Conservation (phyloP, 2,797 vertebrate genomes). For the Sardinella longiceps region DNA sequence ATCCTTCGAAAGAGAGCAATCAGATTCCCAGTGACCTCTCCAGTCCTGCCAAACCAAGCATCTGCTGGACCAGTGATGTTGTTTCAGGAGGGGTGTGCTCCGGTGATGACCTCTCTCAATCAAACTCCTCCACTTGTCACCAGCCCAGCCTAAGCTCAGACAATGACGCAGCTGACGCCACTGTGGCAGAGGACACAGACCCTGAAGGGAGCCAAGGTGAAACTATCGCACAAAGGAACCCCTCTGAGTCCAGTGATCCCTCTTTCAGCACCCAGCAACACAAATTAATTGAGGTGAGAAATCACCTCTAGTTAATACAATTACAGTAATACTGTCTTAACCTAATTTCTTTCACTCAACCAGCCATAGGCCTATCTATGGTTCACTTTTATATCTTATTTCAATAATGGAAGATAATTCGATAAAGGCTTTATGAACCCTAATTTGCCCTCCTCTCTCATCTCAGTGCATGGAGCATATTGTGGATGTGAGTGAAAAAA, state of each 20-base stretch:
- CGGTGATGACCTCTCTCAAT: neutral
- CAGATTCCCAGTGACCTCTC: neutral
- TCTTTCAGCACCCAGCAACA: neutral
- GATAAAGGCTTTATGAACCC: too few relatives aligned
- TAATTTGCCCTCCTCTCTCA: neutral
- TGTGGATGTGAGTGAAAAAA: neutral
- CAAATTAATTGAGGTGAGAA: neutral
- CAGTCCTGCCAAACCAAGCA: neutral
- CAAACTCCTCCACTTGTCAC: neutral
- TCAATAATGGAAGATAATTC: too few relatives aligned
- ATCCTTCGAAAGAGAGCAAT: neutral
- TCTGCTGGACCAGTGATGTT: neutral
- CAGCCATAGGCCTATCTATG: too few relatives aligned
- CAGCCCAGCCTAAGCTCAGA: neutral
- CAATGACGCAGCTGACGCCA: neutral
- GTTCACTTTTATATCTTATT: too few relatives aligned
- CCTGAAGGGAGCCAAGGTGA: neutral
- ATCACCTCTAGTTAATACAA: too few relatives aligned
- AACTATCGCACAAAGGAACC: too few relatives aligned
- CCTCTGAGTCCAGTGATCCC: neutral
- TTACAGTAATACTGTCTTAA: too few relatives aligned
- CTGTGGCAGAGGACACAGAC: neutral
- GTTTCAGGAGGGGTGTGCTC: neutral
- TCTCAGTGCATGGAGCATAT: neutral
- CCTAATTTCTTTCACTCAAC: neutral